Base-by-base conservation (phyloP, 2,888 invertebrate species). In the Cheilosia vulpina region DNA sequence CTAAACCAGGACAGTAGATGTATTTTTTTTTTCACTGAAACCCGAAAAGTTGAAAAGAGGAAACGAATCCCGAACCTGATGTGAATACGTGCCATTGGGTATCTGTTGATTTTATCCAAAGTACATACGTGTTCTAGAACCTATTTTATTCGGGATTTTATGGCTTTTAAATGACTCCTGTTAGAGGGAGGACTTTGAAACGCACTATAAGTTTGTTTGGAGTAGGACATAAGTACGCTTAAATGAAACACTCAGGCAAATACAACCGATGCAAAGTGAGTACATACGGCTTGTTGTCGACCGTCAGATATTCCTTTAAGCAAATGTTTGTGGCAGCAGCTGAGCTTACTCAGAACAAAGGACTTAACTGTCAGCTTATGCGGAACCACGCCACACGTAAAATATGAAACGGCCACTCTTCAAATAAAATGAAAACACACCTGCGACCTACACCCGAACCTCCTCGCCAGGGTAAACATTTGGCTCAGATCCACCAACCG, bases 21-120 rank as follows among this genome's bases (percentile, higher is more conserved):
- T 47, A 13, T 38, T 17, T 5, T 27, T 31, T 43, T 15, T 34
- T 31, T 34, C 4, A 2, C 3, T n/a, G 5, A 7, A 60, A 5
- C 9, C 13, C 19, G 43, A 45, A 15, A 53, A 17, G n/a, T 38
- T n/a, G 9, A 4, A 53, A 34, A 53, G n/a, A 38, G n/a, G 19
- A 31, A 52, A 58, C 15, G 65, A 52, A 66, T 69, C 52, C 69
- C 58, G 31, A 71, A 79, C 47, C 68, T 66, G 69, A 66, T 75
- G 47, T 45, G 75, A 60, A 71, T 71, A 84, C 79, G 79, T 84
- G 84, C 69, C 79, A 66, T 71, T 80, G 65, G 9, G 47, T 79
- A 79, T 79, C 68, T 80, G 84, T 79, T 84, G 79, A 84, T 84
- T 84, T 80, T 76, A 78, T 84, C 55, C 71, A 60, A 71, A 55